phyloP scores from a whole-genome alignment of 2,797 vertebrate species.

The Siniperca obscura region DNA sequence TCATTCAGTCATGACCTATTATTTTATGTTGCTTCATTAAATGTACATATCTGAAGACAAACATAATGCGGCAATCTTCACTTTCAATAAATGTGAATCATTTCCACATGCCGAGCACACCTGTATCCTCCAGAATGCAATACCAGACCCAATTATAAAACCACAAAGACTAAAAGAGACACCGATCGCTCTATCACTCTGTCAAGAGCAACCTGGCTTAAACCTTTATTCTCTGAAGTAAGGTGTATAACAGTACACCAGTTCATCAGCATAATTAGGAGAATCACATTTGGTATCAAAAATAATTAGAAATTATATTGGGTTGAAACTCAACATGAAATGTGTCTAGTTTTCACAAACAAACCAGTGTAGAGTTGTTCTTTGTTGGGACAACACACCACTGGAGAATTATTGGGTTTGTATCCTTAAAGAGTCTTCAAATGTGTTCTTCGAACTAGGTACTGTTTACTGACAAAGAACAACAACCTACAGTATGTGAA shows the following conservation, averaged over 20 bases:
- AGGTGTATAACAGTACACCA: not conserved
- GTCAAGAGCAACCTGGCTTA: constrained; percentile 17
- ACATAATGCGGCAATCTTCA: constrained; percentile 14
- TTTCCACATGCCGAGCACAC: not conserved
- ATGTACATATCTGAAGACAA: constrained; percentile 13
- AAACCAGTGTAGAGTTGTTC: not conserved
- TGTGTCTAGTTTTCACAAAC: not conserved
- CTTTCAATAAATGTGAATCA: constrained; percentile 26
- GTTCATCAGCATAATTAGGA: not conserved
- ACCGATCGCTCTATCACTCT: not conserved
- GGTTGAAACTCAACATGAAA: not conserved
- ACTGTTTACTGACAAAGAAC: constrained; percentile 14
- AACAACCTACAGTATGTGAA: constrained; percentile 10
- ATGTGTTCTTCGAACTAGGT: constrained; percentile 6
- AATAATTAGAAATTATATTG: too few relatives aligned
- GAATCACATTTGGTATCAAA: not conserved
- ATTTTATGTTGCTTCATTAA: constrained; percentile 8
- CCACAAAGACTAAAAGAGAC: constrained; percentile 13
- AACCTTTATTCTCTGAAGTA: constrained; percentile 16
- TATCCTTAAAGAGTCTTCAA: not conserved
- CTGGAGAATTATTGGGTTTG: not conserved
- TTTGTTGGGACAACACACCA: not conserved
- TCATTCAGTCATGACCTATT: constrained; percentile 6
- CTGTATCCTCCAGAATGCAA: not conserved
- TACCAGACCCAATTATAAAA: constrained; percentile 14